Base-by-base conservation (phyloP, 2,113 vertebrate species). In the Eurystomus gularis region DNA sequence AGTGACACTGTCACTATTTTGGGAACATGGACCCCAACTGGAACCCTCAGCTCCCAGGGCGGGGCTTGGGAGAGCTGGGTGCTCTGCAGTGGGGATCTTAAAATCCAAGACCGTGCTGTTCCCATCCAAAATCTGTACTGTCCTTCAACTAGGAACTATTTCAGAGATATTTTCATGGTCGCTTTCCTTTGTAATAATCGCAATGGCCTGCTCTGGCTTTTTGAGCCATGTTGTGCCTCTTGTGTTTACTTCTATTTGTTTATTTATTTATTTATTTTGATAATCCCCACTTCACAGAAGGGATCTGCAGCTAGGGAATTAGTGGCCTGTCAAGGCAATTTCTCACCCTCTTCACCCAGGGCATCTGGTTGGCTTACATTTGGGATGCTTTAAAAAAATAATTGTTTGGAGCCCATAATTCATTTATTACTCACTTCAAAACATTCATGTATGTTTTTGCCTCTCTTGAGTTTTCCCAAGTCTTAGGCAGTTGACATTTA, bases 241-340 rank as follows among this genome's bases (percentile, higher is more conserved):
- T 61, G 54, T 19, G 0, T 81, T 92, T 82, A 23, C 65, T 95
- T 90, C 66, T n/a, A 12, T 44, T 85, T 82, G 48, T 78, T 93
- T 96, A n/a, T 94, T 91, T 60, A n/a, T 94, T 91, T 60, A 60
- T 91, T 89, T 89, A n/a, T 89, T 93, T 88, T 35, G 49, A 23
- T 72, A 95, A 82, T 92, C 93, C 85, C 26, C 51, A 13, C 81
- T 91, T 90, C 86, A 54, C 42, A 69, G 89, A 75, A 65, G 65
- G 68, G 86, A 94, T 89, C 88, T 86, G 60, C 77, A 88, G 78
- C 28, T 20, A 4, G 48, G 44, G 92, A 87, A 58, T 92, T 84
- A 91, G 90, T 90, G 69, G 89, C 55, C 52, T 95, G 95, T 92
- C 87, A 95, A 93, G 84, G 88, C 97, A 94, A 96, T 95, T 96